Conservation (phyloP, 2,797 vertebrate species). For the Gadopsis bispinosus region DNA sequence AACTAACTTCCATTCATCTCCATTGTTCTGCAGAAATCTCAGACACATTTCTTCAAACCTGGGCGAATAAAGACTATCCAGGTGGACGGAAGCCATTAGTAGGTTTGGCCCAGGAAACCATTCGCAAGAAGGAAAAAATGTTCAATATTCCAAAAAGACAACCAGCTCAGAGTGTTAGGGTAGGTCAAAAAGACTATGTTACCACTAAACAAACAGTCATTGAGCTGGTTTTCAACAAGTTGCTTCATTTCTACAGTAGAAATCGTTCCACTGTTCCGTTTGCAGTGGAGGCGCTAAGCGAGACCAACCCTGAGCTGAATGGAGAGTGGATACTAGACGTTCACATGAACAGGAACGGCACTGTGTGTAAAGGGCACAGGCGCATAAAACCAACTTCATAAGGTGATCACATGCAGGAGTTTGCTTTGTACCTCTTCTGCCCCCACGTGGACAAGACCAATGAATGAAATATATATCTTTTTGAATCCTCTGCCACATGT, state of each 20-base stretch:
- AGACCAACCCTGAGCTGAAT: neutral
- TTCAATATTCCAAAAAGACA: neutral
- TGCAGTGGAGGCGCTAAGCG: neutral
- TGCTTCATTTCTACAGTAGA: no score
- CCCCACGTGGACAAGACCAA: neutral
- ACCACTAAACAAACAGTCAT: no score
- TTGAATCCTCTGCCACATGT: neutral
- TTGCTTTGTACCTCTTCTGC: neutral
- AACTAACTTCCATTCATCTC: neutral
- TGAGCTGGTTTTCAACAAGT: no score
- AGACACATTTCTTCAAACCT: neutral
- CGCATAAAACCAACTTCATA: neutral
- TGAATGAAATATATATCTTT: neutral
- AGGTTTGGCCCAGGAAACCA: neutral
- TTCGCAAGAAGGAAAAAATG: neutral
- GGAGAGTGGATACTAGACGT: neutral
- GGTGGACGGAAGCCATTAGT: neutral
- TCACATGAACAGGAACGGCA: neutral
- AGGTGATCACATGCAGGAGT: neutral
- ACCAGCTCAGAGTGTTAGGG: no score
- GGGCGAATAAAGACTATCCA: neutral
- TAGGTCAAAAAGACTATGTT: no score
- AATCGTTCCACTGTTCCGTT: neutral
- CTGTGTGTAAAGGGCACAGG: neutral
- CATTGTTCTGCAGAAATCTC: neutral